Evolutionary conservation across 92 coral and sea anemone species (phyloP).

Genomic region (Phenganax stokvisi): DNA sequence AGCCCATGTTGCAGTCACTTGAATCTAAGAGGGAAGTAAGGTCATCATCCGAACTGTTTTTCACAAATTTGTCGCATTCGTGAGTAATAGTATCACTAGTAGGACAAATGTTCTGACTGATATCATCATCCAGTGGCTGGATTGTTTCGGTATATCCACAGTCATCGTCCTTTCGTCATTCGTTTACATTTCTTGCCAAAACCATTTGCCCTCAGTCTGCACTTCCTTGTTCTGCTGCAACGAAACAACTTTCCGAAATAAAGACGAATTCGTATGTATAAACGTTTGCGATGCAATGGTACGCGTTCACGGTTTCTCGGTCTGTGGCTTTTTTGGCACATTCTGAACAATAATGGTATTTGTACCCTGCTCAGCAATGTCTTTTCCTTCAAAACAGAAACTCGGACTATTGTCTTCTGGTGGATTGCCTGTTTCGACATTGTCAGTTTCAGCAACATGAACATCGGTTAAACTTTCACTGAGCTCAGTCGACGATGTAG

Average conservation of each 20-base stretch:
- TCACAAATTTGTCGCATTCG: neutral
- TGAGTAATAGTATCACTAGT: neutral
- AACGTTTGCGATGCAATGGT: slow-evolving; percentile 1
- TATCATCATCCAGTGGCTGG: neutral
- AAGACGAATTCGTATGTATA: neutral
- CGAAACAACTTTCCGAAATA: neutral
- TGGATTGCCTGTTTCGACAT: neutral
- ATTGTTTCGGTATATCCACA: neutral
- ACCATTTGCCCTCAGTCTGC: neutral
- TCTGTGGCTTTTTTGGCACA: neutral
- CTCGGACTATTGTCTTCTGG: neutral
- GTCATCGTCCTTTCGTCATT: neutral
- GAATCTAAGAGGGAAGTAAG: neutral
- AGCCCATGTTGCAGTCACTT: neutral
- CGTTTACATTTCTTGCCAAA: neutral
- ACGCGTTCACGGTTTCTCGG: neutral
- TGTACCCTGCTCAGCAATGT: neutral
- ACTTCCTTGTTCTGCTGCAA: neutral
- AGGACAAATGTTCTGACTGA: neutral
- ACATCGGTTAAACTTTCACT: neutral
- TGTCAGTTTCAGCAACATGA: neutral
- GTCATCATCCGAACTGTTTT: slow-evolving; percentile 9
- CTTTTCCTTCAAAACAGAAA: neutral
- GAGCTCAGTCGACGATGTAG: neutral
- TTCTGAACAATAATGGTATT: neutral